A percentile compares a stretch with the other conserved stretches of the same genome.
Conservation (phyloP, 2,888 invertebrate genomes). For the Pheosia tremula region DNA sequence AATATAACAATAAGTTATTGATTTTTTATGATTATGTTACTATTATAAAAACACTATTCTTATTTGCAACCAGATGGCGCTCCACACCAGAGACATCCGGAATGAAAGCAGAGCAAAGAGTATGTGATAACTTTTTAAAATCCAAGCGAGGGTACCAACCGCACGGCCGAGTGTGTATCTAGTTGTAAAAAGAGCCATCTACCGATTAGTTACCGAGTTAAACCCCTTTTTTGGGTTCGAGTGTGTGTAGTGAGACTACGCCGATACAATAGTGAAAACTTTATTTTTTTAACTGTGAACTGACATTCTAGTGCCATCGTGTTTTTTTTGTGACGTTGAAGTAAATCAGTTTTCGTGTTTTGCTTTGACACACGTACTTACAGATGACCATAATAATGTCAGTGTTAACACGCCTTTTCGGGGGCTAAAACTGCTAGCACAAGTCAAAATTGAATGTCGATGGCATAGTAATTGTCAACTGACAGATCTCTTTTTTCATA, state of each 20-base stretch:
- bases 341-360: neutral
- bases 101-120: slow-evolving; percentile 2
- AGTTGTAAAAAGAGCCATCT: slow-evolving; percentile 56
- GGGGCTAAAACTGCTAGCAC: too few species aligned
- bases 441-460: too few species aligned
- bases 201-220: slow-evolving; percentile 52
- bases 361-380: neutral
- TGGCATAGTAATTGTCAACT: too few species aligned
- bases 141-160: slow-evolving; percentile 20
- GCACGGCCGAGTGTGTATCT: slow-evolving; percentile 45
- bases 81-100: neutral
- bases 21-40: too few species aligned
- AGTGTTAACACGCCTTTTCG: too few species aligned
- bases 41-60: neutral
- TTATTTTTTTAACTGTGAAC: too few species aligned
- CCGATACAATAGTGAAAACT: neutral
- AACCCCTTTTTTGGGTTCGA: slow-evolving; percentile 26
- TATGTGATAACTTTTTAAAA: slow-evolving; percentile 4
- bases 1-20: too few species aligned
- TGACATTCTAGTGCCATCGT: too few species aligned
- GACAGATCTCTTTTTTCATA: too few species aligned
- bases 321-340: too few species aligned
- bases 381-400: neutral
- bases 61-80: slow-evolving; percentile 28
- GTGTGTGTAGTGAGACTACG: slow-evolving; percentile 30